Evolutionary conservation across 2,113 vertebrate species (phyloP), one percentile per base, ranked within the genome.

Genomic region (Scalopus aquaticus): DNA sequence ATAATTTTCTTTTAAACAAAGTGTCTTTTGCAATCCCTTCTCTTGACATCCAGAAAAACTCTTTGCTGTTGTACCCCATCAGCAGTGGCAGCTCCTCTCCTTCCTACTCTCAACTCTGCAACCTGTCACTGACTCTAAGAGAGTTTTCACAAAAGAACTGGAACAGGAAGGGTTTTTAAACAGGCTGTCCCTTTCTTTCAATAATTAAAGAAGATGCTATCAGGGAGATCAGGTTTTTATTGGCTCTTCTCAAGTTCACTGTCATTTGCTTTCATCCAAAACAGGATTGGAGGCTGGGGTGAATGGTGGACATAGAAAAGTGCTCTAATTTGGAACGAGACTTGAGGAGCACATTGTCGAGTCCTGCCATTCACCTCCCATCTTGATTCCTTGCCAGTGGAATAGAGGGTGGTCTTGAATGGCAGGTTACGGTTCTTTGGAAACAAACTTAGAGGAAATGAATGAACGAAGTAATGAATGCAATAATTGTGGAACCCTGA

Each of bases 181-280:
- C 77, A 81, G 56, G n/a, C 90, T 65, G 80, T 92, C 84, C 90
- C 77, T 97, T 92, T 96, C 92, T 96, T 79, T 97, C 90, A 97
- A 97, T 97, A 97, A 97, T 97, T 97, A 92, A 97, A 90, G 96
- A 96, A 96, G 95, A 96, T 96, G 64, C 84, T 97, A 97, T 97
- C 95, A 1, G 62, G 73, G 67, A 84, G 93, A 97, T 97, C 96
- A 65, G 78, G 95, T 96, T 97, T 91, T 95, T 94, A 97, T 96
- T 70, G 94, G 84, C 70, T 69, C 92, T 88, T 97, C 96, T 97
- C 90, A 37, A 88, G 81, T 95, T 97, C 88, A 5, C 91, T 74
- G 87, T 93, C 95, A 96, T 62, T 96, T 22, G 37, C 83, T 90
- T 62, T 92, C 88, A 70, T 84, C 79, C 65, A 60, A 82, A 65